Conservation (phyloP, 2,113 vertebrate species). For the Aleadryas rufinucha region DNA sequence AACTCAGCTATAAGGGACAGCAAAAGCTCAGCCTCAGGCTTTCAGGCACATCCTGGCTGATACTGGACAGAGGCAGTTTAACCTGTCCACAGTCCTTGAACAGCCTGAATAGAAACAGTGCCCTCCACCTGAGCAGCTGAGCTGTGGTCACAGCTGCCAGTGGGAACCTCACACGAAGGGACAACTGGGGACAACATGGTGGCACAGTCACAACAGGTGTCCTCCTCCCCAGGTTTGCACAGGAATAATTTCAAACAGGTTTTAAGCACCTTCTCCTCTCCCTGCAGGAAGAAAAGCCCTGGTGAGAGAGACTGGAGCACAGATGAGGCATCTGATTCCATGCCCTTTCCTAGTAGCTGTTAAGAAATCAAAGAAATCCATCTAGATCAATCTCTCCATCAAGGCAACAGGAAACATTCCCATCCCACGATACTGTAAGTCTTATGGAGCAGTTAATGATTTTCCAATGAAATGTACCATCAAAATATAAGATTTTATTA, state of each 20-base stretch:
- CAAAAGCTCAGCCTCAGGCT: background rate
- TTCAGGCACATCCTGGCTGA: background rate
- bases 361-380: background rate
- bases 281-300: background rate
- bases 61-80: background rate
- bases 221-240: background rate
- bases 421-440: background rate
- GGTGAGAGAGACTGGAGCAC: background rate
- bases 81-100: background rate
- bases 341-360: background rate
- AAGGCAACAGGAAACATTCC: background rate
- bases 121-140: background rate
- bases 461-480: slow-evolving; percentile 29
- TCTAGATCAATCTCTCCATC: background rate
- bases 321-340: background rate
- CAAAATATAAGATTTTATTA: slow-evolving; percentile 56
- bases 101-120: background rate
- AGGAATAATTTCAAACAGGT: background rate
- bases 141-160: background rate
- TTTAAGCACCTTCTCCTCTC: background rate
- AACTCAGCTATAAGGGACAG: background rate
- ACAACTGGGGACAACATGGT: background rate
- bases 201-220: fast-evolving
- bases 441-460: slow-evolving; percentile 19
- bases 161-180: background rate